Conservation (phyloP, 2,888 invertebrate species). For the Perithous albicinctus region DNA sequence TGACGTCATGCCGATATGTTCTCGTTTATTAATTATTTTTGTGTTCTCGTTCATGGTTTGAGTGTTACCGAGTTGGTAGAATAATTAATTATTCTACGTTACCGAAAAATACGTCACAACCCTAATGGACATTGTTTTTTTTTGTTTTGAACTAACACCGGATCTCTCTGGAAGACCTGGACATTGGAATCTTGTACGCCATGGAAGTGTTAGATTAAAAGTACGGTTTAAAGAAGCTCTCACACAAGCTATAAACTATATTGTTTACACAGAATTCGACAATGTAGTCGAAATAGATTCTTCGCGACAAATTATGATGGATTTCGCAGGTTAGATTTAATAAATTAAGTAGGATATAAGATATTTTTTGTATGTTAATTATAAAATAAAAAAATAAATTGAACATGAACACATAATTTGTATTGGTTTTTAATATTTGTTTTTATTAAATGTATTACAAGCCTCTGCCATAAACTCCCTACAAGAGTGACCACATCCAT, state of each 20-base stretch:
- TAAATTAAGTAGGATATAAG: too few relatives aligned
- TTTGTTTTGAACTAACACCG: slow-evolving; percentile 19
- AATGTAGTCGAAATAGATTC: slow-evolving; percentile 16
- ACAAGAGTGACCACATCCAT: too few relatives aligned
- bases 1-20: too few relatives aligned
- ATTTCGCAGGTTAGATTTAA: background rate
- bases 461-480: too few relatives aligned
- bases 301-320: background rate
- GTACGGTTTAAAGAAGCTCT: background rate
- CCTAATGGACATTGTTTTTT: slow-evolving; percentile 26
- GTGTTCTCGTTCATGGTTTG: too few relatives aligned
- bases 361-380: background rate
- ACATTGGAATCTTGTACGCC: slow-evolving; percentile 9
- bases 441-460: too few relatives aligned
- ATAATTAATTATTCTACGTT: too few relatives aligned
- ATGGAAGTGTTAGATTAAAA: slow-evolving; percentile 1
- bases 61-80: too few relatives aligned
- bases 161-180: slow-evolving; percentile 3
- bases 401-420: background rate
- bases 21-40: too few relatives aligned
- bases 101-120: too few relatives aligned
- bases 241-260: background rate
- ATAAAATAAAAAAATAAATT: too few relatives aligned
- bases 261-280: background rate
- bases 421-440: background rate